These are phyloP conservation scores for Hyperoplus immaculatus DNA, from an alignment of 2,797 vertebrate genomes.

Conservation along the genomic window DNA sequence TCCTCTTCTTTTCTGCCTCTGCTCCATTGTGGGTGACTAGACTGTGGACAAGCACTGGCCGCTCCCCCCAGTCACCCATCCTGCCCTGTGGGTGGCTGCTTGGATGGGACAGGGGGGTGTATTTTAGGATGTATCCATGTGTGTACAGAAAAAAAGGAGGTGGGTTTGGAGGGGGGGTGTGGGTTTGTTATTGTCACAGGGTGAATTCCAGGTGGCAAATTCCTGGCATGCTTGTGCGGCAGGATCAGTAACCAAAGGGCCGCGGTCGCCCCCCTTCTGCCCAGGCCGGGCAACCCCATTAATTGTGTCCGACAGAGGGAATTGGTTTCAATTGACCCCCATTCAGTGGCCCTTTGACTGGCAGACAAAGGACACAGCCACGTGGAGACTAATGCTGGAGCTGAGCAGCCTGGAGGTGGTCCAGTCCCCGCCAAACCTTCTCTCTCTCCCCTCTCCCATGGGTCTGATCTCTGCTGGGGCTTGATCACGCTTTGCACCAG, in stretches of 20 bases:
- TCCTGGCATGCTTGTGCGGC: slow-evolving; percentile 80
- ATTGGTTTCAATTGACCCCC: slow-evolving; percentile 89
- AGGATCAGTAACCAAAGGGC: slow-evolving; percentile 84
- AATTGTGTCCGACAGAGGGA: slow-evolving; percentile 85
- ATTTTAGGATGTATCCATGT: slow-evolving; percentile 66
- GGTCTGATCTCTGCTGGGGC: slow-evolving; percentile 69
- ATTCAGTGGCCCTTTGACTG: slow-evolving; percentile 86
- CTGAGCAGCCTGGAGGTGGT: slow-evolving; percentile 82
- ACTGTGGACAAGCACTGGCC: slow-evolving; percentile 61
- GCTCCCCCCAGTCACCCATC: slow-evolving; percentile 58
- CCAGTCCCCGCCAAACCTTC: slow-evolving; percentile 64
- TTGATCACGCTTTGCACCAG: slow-evolving; percentile 78
- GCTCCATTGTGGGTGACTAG: slow-evolving; percentile 61
- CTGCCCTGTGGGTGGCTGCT: slow-evolving; percentile 59
- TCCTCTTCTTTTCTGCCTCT: slow-evolving; percentile 54
- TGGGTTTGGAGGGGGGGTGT: slow-evolving; percentile 51
- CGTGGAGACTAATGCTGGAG: slow-evolving; percentile 87
- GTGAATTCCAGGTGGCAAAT: slow-evolving; percentile 80
- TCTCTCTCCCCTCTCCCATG: slow-evolving; percentile 65
- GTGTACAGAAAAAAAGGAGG: slow-evolving; percentile 61
- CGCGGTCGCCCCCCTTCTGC: slow-evolving; percentile 60
- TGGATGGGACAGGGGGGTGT: slow-evolving; percentile 38
- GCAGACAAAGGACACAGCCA: slow-evolving; percentile 87
- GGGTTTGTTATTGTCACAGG: slow-evolving; percentile 72
- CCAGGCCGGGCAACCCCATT: slow-evolving; percentile 79